Base-by-base conservation (phyloP, 2,113 vertebrate genomes). In the Psephotus haematonotus region DNA sequence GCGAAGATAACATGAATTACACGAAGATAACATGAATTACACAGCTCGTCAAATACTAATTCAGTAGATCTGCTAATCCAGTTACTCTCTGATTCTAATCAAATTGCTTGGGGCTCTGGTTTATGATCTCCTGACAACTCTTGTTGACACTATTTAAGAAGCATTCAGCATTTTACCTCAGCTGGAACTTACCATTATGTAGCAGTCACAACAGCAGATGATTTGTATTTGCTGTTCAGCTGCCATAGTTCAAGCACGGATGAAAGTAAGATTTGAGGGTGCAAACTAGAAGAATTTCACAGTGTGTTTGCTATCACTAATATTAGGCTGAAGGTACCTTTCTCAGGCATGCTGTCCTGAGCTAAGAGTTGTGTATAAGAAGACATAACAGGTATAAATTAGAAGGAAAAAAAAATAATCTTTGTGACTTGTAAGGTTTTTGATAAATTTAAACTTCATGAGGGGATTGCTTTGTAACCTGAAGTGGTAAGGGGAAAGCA, bases 81-180 rank as follows among this genome's bases (percentile, higher is more conserved):
- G 78, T 97, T 95, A 92, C 87, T 91, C 52, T 89, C 94, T 76
- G 88, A 92, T 93, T 95, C 86, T 91, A 93, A 89, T 89, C 77
- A 95, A 68, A 95, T 93, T 93, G 91, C 95, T 96, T 68, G 86
- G 43, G 94, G 92, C 94, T 95, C 91, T 96, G 83, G 16, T 65
- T 93, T 93, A 92, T 93, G 94, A 93, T 95, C 91, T 97, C 74
- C 81, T 93, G 91, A 91, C 89, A 87, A 64, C 80, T 95, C 67
- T 49, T 72, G 91, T 71, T 95, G 95, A 96, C 93, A 95, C 91
- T 89, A 57, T 86, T 96, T 97, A 93, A 72, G 70, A 84, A 67
- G 57, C 33, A 23, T 87, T 95, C 39, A 86, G 77, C 65, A 65
- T 47, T 93, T 95, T 44, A 64, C 55, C 57, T 92, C 89, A 57